A percentile compares a stretch with the other conserved stretches of the same genome.
phyloP scores from a whole-genome alignment of 1,140 invertebrate species.

The Diuraphis noxia region DNA sequence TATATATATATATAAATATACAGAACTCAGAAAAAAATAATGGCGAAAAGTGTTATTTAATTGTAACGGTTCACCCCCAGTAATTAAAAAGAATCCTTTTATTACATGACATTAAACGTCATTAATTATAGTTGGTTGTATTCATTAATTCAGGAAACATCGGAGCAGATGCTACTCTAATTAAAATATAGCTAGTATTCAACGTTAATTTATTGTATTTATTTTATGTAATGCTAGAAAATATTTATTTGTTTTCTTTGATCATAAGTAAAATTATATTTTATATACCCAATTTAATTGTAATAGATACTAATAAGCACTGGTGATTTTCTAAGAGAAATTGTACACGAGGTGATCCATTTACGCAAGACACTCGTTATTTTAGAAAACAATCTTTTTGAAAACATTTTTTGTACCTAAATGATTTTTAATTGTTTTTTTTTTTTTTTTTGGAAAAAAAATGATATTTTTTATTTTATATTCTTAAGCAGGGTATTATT shows the following conservation, averaged over 20 bases:
- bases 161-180: conserved; percentile 35
- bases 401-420: too few relatives aligned
- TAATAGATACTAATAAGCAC: background rate
- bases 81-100: conserved; percentile 47
- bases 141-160: conserved; percentile 47
- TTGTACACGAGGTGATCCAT: background rate
- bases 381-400: too few relatives aligned
- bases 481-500: too few relatives aligned
- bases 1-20: conserved; percentile 21
- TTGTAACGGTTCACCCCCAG: conserved; percentile 38
- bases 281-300: background rate
- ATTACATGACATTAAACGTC: conserved; percentile 45
- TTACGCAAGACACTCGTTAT: too few relatives aligned
- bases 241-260: background rate
- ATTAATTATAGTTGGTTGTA: conserved; percentile 51
- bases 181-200: conserved; percentile 24
- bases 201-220: conserved; percentile 12
- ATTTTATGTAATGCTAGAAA: background rate
- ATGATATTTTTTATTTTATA: too few relatives aligned
- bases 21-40: conserved; percentile 21
- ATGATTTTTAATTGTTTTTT: too few relatives aligned
- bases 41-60: conserved; percentile 44
- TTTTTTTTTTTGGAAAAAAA: too few relatives aligned
- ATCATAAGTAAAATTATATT: background rate
- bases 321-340: background rate